These are phyloP conservation scores for Hydroisotoma schaefferi DNA, from an alignment of 2,888 invertebrate genomes.

Conservation along the genomic window DNA sequence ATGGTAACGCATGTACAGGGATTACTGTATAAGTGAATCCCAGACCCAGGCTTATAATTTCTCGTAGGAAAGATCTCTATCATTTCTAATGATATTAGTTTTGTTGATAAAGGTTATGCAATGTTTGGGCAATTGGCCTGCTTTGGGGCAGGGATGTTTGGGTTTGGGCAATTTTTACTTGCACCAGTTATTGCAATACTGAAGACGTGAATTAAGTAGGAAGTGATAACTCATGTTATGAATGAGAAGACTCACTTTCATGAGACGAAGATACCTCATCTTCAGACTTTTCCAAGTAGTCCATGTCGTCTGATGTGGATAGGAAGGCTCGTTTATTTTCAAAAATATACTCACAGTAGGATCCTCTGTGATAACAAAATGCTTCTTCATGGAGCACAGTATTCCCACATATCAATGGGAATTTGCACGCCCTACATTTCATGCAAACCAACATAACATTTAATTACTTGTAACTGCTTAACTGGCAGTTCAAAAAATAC, in stretches of 20 bases:
- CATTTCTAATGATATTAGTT: too few relatives aligned
- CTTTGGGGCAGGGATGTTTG: too few relatives aligned
- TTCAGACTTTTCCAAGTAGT: conserved; percentile 28
- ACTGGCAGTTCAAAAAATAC: not conserved
- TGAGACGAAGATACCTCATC: conserved; percentile 21
- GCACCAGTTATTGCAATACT: too few relatives aligned
- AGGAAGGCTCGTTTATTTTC: conserved; percentile 39
- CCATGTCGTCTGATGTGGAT: conserved; percentile 23
- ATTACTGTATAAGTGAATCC: too few relatives aligned
- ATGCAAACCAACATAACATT: conserved; percentile 16
- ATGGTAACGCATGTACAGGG: too few relatives aligned
- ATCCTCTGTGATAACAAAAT: conserved; percentile 77
- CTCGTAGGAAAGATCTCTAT: too few relatives aligned
- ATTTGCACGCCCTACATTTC: conserved; percentile 65
- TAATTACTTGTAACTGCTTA: not conserved
- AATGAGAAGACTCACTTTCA: conserved; percentile 24
- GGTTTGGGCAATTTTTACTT: too few relatives aligned
- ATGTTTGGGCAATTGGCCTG: too few relatives aligned
- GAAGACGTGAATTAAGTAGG: too few relatives aligned
- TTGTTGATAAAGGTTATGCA: too few relatives aligned
- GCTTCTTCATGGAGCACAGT: conserved; percentile 77
- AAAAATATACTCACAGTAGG: conserved; percentile 64
- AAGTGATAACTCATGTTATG: too few relatives aligned
- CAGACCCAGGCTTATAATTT: too few relatives aligned
- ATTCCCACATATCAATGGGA: conserved; percentile 69